These are phyloP conservation scores for Uropetala carovei DNA, from an alignment of 2,888 invertebrate genomes.

Conservation along the genomic window DNA sequence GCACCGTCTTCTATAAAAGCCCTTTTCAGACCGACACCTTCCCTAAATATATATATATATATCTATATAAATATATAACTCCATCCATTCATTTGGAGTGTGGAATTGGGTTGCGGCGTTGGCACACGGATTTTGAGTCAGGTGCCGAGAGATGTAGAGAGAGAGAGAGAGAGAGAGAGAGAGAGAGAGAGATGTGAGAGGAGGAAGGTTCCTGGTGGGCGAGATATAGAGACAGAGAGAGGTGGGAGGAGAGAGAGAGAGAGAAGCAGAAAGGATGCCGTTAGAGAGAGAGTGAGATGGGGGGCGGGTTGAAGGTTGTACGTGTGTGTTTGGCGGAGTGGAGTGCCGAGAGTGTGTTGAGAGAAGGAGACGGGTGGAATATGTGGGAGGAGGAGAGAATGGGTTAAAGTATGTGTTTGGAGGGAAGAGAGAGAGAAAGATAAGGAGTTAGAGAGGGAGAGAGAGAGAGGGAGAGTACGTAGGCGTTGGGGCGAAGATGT, in stretches of 20 bases:
- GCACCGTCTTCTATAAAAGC: not conserved
- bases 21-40: slow-evolving; percentile 19
- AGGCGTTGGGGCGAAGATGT: not conserved
- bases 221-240: not conserved
- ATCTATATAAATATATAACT: not conserved
- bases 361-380: not conserved
- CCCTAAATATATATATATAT: not conserved
- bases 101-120: slow-evolving; percentile 18
- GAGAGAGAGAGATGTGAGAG: not conserved
- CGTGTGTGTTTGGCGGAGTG: not conserved
- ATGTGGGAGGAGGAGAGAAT: not conserved
- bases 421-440: not conserved
- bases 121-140: not conserved
- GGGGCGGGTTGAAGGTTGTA: too few species aligned
- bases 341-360: not conserved
- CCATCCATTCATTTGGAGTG: slow-evolving; percentile 30
- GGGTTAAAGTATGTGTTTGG: too few species aligned
- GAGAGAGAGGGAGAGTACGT: not conserved
- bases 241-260: not conserved
- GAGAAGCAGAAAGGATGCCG: too few species aligned
- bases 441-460: not conserved
- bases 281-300: too few species aligned
- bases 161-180: not conserved
- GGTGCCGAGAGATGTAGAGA: not conserved
- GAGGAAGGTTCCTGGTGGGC: too few species aligned